These are phyloP conservation scores for Thalassaphorura encarpata DNA, from an alignment of 1,140 invertebrate genomes.

Conservation along the genomic window DNA sequence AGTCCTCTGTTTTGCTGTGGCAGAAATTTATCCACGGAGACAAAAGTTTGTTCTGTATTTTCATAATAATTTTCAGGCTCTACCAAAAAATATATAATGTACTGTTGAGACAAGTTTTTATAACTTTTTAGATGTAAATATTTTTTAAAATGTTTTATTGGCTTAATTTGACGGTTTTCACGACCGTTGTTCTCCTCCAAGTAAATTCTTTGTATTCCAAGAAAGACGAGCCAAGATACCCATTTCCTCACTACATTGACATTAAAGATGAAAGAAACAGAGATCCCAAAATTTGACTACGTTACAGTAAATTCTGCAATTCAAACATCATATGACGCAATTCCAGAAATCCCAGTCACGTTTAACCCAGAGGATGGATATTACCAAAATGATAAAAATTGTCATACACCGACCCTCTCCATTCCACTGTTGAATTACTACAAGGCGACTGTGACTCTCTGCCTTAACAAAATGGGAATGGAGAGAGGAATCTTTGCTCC, in stretches of 20 bases:
- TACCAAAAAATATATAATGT: background rate
- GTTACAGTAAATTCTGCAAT: background rate
- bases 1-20: too few species aligned
- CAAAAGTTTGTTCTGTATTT: too few species aligned
- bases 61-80: background rate
- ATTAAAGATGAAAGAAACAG: background rate
- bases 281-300: background rate
- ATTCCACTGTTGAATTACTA: background rate
- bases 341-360: background rate
- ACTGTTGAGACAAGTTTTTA: background rate
- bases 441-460: background rate
- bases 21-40: too few species aligned
- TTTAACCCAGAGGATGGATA: background rate
- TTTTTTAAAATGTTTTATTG: too few species aligned
- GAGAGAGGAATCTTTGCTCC: background rate
- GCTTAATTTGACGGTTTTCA: too few species aligned
- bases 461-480: background rate
- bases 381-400: background rate
- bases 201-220: background rate
- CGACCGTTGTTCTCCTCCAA: background rate
- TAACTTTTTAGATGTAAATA: too few species aligned
- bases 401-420: background rate
- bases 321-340: background rate
- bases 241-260: background rate
- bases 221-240: background rate